Base-by-base conservation (phyloP, 2,113 vertebrate species). In the Chamaetylas fuelleborni region DNA sequence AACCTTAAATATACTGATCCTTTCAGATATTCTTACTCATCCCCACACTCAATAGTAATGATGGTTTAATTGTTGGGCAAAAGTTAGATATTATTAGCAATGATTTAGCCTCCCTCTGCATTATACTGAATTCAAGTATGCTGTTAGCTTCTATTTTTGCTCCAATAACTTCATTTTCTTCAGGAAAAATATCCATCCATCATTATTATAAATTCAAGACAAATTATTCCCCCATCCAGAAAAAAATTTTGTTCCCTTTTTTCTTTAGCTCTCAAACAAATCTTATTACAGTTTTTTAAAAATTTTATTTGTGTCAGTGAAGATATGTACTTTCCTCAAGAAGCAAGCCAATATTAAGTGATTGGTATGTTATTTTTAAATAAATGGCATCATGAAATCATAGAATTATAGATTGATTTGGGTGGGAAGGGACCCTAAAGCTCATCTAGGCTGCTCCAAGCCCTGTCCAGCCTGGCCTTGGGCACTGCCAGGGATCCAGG, bases 371-470 rank as follows among this genome's bases (percentile, higher is more conserved):
- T 73, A 50, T 36, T 82, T 83, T 23, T 25, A 80, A 80, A 80
- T 23, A 47, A 64, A 2, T 19, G 36, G 43, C 28, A 11, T 57
- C 4, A 33, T 3, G 22, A 18, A 50, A 47, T 29, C 7, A 13
- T 29, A 3, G 33, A 36, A 79, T 62, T 40, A 24, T n/a, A 7
- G 23, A 23, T 0, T 45, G 33, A 8, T 43, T 45, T 69, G 18
- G 9, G 18, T 28, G 2, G 8, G 22, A 15, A 51, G 6, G 34
- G 57, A 54, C 0, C 12, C 28, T 24, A 62, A 47, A n/a, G 0
- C 6, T 1, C 54, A 36, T 2, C 11, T 14, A 5, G 2, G 48
- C 1, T 42, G 50, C 22, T 72, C 86, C 54, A 1, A 43, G 5
- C 28, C 64, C 20, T 8, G 2, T 61, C 64, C 76, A 72, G 0